Conservation (phyloP, 2,113 vertebrate genomes). For the Paradoxurus hermaphroditus region DNA sequence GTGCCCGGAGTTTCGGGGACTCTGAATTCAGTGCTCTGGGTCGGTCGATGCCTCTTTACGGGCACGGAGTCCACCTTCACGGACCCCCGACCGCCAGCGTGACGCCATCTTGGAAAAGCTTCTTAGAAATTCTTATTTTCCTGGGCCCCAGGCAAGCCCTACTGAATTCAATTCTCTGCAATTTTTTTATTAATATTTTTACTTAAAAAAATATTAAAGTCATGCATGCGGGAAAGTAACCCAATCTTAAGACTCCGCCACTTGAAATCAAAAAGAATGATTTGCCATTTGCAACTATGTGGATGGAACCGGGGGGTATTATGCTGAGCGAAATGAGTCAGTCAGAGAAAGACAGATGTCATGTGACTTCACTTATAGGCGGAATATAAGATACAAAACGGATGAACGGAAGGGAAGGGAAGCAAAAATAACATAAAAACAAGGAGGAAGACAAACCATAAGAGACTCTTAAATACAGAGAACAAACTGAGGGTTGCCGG, state of each 20-base stretch:
- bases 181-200: neutral
- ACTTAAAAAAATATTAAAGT: neutral
- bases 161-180: neutral
- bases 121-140: neutral
- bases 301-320: too few species aligned
- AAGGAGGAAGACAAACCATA: too few species aligned
- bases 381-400: too few species aligned
- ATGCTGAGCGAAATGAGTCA: too few species aligned
- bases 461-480: too few species aligned
- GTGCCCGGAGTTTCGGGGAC: neutral
- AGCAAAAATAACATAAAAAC: too few species aligned
- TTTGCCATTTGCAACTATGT: too few species aligned
- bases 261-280: neutral
- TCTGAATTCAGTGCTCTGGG: neutral
- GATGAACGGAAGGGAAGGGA: too few species aligned
- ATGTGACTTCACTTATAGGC: too few species aligned
- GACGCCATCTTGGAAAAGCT: neutral
- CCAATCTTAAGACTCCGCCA: neutral
- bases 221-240: neutral
- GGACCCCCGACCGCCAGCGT: neutral
- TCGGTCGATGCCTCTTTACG: rapidly evolving
- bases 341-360: too few species aligned
- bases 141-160: neutral
- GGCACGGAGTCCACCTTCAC: neutral
- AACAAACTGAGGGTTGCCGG: too few species aligned